Percentiles rank a stretch among this genome's conserved stretches.
These are phyloP conservation scores for Lasioglossum morio DNA, from an alignment of 2,888 invertebrate species.

Conservation along the genomic window DNA sequence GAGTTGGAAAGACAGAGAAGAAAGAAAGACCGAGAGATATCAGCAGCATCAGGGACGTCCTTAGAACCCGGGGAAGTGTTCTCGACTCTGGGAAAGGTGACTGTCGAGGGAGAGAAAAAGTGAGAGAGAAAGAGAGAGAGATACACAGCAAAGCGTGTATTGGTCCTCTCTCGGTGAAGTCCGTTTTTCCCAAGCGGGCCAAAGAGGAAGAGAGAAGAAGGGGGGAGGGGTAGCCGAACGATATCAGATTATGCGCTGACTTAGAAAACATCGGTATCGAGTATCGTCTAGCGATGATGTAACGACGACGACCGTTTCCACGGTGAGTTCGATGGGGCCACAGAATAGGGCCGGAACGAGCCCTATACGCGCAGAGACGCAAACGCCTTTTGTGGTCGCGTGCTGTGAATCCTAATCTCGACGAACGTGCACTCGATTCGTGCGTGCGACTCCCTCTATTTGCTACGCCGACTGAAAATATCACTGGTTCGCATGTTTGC, in stretches of 20 bases:
- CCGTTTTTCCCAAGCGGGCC: constrained; percentile 31
- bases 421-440: constrained; percentile 37
- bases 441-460: constrained; percentile 44
- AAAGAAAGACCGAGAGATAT: constrained; percentile 40
- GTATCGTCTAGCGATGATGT: constrained; percentile 75
- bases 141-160: neutral
- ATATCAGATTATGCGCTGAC: constrained; percentile 81
- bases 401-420: constrained; percentile 61
- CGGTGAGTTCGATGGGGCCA: constrained; percentile 46
- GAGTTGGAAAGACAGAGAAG: neutral
- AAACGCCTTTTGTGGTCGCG: constrained; percentile 65
- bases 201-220: constrained; percentile 1
- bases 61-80: constrained; percentile 23
- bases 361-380: constrained; percentile 50
- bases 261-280: constrained; percentile 79
- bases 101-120: neutral
- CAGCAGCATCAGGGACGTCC: constrained; percentile 68
- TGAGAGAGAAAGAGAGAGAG: too few species aligned
- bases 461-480: neutral
- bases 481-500: neutral
- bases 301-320: constrained; percentile 65
- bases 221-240: constrained; percentile 43
- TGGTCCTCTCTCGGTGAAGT: neutral
- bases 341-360: constrained; percentile 56
- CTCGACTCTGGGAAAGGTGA: constrained; percentile 12